Conservation (phyloP, 1,140 invertebrate genomes). For the Asobara japonica region DNA sequence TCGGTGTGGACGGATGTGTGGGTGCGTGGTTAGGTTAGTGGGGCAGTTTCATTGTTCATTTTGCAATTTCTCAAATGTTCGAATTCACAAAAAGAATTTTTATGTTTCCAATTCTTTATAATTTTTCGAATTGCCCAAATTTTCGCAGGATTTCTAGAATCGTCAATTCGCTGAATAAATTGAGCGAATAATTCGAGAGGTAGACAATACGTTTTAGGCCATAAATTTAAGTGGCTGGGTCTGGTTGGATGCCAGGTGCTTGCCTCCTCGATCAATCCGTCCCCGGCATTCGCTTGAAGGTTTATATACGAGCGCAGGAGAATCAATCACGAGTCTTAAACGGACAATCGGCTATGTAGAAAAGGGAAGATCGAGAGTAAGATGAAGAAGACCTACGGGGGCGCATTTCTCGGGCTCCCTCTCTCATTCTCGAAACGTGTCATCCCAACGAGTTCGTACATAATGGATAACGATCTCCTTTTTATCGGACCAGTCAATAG, state of each 20-base stretch:
- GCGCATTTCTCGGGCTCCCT: slow-evolving; percentile 1
- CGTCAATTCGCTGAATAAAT: not conserved
- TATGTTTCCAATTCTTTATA: not conserved
- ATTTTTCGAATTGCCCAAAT: not conserved
- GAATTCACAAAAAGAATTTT: not conserved
- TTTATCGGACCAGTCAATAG: not conserved
- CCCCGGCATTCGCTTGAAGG: not conserved
- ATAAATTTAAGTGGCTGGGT: not conserved
- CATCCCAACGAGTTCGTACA: not conserved
- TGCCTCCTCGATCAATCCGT: not conserved
- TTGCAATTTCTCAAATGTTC: too few species aligned
- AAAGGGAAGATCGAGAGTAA: not conserved
- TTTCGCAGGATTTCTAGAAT: too few species aligned
- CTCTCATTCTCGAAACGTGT: slow-evolving; percentile 13
- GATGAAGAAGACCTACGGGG: slow-evolving; percentile 10
- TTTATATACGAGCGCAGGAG: not conserved
- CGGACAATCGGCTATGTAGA: slow-evolving; percentile 13
- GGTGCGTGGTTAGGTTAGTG: too few species aligned
- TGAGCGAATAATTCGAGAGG: not conserved
- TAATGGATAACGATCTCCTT: slow-evolving; percentile 3
- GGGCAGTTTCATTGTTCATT: too few species aligned
- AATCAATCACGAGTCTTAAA: slow-evolving; percentile 16
- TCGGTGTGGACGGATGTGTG: too few species aligned
- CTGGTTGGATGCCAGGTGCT: slow-evolving; percentile 6
- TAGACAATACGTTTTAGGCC: not conserved